Evolutionary conservation across 1,140 invertebrate species (phyloP), one percentile per base, ranked within the genome.

Genomic region (Drosophila bocqueti): DNA sequence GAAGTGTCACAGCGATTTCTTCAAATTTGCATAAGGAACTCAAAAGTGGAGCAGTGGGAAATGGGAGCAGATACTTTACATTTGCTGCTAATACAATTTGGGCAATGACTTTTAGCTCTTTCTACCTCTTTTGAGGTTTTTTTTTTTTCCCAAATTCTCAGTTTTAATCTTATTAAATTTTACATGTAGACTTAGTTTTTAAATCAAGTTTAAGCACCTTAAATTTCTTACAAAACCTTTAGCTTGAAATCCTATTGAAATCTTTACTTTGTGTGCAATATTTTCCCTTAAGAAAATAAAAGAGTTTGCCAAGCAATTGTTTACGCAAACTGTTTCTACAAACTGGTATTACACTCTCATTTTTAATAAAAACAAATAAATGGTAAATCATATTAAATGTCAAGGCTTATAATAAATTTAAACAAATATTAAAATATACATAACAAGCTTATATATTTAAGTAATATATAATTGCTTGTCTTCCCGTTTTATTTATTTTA

Each of bases 1-100:
- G 16, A 76, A 84, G 72, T 80, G 72, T 84, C 61, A 76, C 63
- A 63, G 67, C 67, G 81, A 76, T 76, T 72, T 81, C 52, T 59
- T 67, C 11, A 54, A 24, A 80, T 62, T 54, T 66, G 49, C 69
- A 73, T 73, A 21, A 21, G 31, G 42, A 60, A 55, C 18, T 1
- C 24, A 24, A 49, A 73, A 73, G 38, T 73, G 38, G 69, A 71
- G 67, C 67, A 73, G 24, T 43, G 42, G 45, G 45, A 50, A 73
- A 73, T 73, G 69, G 46, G 67, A 45, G 57, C 69, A 73, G 45
- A 71, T 36, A 72, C 45, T 36, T 62, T 62, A 50, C 15, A 7
- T 42, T 45, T 46, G 40, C 11, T 42, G 64, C 9, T 72, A 43
- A 47, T 40, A 57, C 26, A 68, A 24, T 40, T 40, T 43, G 29